Evolutionary conservation across 37 sponge, comb jelly and placozoan species (phyloP), one percentile per base, ranked within the genome.

Genomic region (Ephydatia muelleri): DNA sequence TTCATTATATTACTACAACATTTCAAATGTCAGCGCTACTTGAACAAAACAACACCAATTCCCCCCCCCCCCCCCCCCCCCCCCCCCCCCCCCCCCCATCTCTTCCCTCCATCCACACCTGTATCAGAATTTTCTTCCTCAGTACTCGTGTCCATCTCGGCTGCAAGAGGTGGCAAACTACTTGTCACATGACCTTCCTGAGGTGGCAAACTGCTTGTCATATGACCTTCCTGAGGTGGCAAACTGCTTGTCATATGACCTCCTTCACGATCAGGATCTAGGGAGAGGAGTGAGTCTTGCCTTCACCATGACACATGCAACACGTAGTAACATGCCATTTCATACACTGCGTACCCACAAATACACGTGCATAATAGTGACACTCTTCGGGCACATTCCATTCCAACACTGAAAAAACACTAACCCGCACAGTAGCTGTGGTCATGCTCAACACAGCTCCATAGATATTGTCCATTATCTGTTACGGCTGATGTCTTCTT

Each of bases 381-480:
- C 66, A 83, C 5, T 67, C 83, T 72, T 83, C 83, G 78, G 68
- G 5, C 78, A 49, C 87, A 73, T 11, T 39, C 79, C 14, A 70
- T 65, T 83, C 74, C n/a, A 34, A 39, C 57, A 57, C 26, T 19
- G 27, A 19, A 30, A 49, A 14, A 2, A n/a, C 35, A 73, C 48
- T 73, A 23, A 38, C 38, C 30, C 5, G 5, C 22, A 65, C 81
- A 28, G 38, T 86, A 86, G 67, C 43, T 66, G 80, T 86, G 81
- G 74, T 86, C 87, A 74, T 86, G 87, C 75, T 48, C 34, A 25
- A 80, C 87, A 80, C 87, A 86, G 21, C 75, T 27, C 32, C 38
- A 30, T 8, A 65, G n/a, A 43, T 68, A 57, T 57, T 21, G 85
- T 12, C 77, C 65, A 31, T 72, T 38, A 26, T 32, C 47, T 2